Conservation (phyloP, 2,797 vertebrate genomes). For the Sebastes kiyomatsui region DNA sequence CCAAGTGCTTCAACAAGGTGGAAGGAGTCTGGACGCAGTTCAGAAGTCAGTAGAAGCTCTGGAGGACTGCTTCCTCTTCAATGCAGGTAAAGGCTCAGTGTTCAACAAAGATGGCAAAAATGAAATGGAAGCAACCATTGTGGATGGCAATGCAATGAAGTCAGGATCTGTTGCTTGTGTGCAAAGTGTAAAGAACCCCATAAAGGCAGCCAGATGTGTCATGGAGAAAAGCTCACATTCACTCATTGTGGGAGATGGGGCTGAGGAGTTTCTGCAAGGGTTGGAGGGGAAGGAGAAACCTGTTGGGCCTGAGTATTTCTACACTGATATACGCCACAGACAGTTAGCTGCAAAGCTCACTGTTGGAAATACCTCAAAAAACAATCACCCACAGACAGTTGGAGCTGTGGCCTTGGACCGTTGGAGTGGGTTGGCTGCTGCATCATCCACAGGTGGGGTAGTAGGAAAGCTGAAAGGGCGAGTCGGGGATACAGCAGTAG, state of each 20-base stretch:
- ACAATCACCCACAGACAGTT: constrained; percentile 85
- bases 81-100: constrained; percentile 86
- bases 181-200: constrained; percentile 75
- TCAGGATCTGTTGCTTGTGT: constrained; percentile 85
- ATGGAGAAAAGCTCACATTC: constrained; percentile 76
- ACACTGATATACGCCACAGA: constrained; percentile 78
- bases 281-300: constrained; percentile 62
- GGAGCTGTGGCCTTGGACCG: constrained; percentile 83
- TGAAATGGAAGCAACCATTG: constrained; percentile 84
- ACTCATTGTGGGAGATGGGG: constrained; percentile 78
- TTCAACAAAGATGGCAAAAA: constrained; percentile 82
- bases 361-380: constrained; percentile 57
- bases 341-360: constrained; percentile 69
- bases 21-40: constrained; percentile 83
- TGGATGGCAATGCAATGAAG: constrained; percentile 74
- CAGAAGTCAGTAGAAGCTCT: constrained; percentile 83
- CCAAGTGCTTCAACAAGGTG: constrained; percentile 73
- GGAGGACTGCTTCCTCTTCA: constrained; percentile 86
- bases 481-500: constrained; percentile 84
- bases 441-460: constrained; percentile 84
- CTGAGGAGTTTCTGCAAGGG: constrained; percentile 77
- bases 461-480: constrained; percentile 84
- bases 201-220: constrained; percentile 76
- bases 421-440: constrained; percentile 76
- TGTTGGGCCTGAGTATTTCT: constrained; percentile 79